These are phyloP conservation scores for Heteractis magnifica DNA, from an alignment of 92 coral and sea anemone species.

Conservation along the genomic window DNA sequence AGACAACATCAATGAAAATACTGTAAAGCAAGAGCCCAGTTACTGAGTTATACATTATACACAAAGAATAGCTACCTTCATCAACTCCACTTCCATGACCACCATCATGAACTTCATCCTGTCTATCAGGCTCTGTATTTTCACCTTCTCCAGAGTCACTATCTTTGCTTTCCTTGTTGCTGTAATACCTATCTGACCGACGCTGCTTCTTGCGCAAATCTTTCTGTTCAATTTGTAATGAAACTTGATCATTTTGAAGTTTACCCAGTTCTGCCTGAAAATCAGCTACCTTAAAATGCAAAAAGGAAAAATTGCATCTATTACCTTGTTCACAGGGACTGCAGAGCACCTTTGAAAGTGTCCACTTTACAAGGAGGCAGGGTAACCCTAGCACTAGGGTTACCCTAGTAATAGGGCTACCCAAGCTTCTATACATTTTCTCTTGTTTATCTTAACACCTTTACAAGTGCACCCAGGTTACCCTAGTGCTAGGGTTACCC, in stretches of 20 bases:
- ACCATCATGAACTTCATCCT: conserved; percentile 46
- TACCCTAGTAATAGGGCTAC: too few relatives aligned
- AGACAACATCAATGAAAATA: too few relatives aligned
- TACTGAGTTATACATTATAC: too few relatives aligned
- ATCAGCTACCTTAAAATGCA: conserved; percentile 44
- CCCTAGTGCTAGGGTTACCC: too few relatives aligned
- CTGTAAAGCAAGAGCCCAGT: too few relatives aligned
- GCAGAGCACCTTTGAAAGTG: too few relatives aligned
- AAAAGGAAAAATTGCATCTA: not conserved
- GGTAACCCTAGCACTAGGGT: too few relatives aligned
- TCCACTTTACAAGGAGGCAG: too few relatives aligned
- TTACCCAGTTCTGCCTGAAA: conserved; percentile 67
- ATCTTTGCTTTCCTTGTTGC: conserved; percentile 72
- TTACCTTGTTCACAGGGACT: too few relatives aligned
- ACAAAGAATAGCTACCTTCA: not conserved
- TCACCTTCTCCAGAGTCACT: conserved; percentile 51
- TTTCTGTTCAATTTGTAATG: conserved; percentile 79
- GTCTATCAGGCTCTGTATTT: conserved; percentile 16
- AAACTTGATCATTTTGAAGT: conserved; percentile 64
- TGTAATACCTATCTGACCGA: conserved; percentile 91
- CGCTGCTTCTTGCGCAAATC: conserved; percentile 92
- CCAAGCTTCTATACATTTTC: too few relatives aligned
- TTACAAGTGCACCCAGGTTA: too few relatives aligned
- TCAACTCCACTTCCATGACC: conserved; percentile 9
- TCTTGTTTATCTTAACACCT: too few relatives aligned